phyloP scores from a whole-genome alignment of 2,797 vertebrate genomes.

The Hypotaenidia okinawae region DNA sequence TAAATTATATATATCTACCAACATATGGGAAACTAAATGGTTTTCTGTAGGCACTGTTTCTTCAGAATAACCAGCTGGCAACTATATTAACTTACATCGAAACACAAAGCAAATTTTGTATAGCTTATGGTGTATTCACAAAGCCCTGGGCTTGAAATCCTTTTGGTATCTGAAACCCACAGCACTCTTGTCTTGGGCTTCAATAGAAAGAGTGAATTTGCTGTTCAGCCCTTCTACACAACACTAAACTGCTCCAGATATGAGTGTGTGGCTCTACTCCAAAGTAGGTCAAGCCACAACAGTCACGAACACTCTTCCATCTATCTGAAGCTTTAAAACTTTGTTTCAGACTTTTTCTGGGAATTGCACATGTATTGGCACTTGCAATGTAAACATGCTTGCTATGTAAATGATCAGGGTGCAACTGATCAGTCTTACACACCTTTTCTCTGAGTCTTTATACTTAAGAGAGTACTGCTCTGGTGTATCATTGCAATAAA shows the following conservation, averaged over 20 bases:
- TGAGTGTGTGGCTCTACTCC: background rate
- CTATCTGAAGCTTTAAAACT: background rate
- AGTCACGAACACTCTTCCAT: background rate
- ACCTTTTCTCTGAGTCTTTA: background rate
- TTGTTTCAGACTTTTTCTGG: background rate
- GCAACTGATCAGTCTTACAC: rapidly evolving
- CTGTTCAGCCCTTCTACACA: background rate
- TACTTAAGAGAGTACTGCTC: background rate
- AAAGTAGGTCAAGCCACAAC: constrained; percentile 40
- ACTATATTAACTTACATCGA: background rate
- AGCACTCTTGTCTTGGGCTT: background rate
- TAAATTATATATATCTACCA: no score
- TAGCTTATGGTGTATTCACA: rapidly evolving
- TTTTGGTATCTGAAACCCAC: background rate
- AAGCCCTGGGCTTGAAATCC: background rate
- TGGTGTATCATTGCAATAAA: background rate
- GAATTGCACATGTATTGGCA: background rate
- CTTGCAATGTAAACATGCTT: background rate
- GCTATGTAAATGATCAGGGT: background rate
- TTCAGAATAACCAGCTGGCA: background rate
- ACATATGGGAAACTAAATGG: background rate
- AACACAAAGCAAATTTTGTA: background rate
- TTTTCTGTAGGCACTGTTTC: background rate
- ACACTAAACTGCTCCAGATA: background rate
- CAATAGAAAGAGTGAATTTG: background rate